Base-by-base conservation (phyloP, 2,113 vertebrate species). In the Thomomys bottae region DNA sequence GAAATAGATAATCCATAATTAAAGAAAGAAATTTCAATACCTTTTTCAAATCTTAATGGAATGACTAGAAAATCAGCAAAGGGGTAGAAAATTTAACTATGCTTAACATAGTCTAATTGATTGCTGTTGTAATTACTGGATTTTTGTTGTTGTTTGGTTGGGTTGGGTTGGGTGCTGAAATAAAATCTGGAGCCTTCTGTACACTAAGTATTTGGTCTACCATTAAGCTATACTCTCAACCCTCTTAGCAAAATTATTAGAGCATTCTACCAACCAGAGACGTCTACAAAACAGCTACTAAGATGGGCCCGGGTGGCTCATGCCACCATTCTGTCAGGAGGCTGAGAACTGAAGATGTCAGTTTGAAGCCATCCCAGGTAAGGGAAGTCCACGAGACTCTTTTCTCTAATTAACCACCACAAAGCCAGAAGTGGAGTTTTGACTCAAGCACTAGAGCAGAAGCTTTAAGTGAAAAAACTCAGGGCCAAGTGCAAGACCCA, bases 41-140 rank as follows among this genome's bases (percentile, higher is more conserved):
- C 1, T 8, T 34, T 84, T 17, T 49, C 20, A 88, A 84, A 2
- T 42, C 9, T 49, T 70, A 73, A 61, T 63, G 21, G 8, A n/a
- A 72, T 28, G 71, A 49, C 12, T 64, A 84, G 30, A 79, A 64
- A 89, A 76, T 54, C 61, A 61, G 14, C 40, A 61, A 91, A 24
- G 49, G 40, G 32, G 70, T 23, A 71, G 84, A 92, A 84, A 94
- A 93, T 1, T n/a, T 38, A 94, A 15, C 6, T 54, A 54, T 54
- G 49, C 18, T 54, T 54, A 54, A 54, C 49, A 54, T 54, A 54
- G 49, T 54, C 4, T 54, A 54, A 54, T 54, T 54, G 14, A 54
- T 54, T 54, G 14, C 18, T 15, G 49, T 54, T 54, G 12, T 54
- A 14, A 17, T 54, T 54, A 54, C 18, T 54, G 49, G 12, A 40